A percentile compares a stretch with the other conserved stretches of the same genome.
Conservation (phyloP, 1,140 invertebrate genomes). For the Theocolax elegans region DNA sequence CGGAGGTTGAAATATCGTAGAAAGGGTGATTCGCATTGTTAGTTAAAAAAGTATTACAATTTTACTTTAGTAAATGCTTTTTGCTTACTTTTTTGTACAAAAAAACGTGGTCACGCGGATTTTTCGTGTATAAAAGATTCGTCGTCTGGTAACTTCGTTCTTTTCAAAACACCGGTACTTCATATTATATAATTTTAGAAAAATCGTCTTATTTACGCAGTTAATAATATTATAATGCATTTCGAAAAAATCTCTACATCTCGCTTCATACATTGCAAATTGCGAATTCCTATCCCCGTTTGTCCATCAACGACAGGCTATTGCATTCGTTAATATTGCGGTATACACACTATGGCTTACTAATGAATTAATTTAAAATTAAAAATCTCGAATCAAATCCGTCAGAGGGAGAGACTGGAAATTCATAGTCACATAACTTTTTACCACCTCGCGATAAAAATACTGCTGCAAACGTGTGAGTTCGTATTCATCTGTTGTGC, state of each 20-base stretch:
- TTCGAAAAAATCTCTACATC: conserved; percentile 28
- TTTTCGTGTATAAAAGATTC: conserved; percentile 32
- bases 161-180: conserved; percentile 22
- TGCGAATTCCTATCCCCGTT: conserved; percentile 33
- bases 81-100: conserved; percentile 28
- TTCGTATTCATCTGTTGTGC: conserved; percentile 6
- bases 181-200: conserved; percentile 19
- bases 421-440: conserved; percentile 32
- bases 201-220: conserved; percentile 12
- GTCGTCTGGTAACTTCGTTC: conserved; percentile 33
- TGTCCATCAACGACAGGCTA: conserved; percentile 48
- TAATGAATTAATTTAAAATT: conserved; percentile 53
- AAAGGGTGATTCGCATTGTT: conserved; percentile 19
- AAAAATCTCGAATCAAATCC: conserved; percentile 29
- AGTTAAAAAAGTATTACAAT: conserved; percentile 32
- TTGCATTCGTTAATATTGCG: conserved; percentile 60
- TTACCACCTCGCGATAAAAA: conserved; percentile 27
- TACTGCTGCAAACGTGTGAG: conserved; percentile 35
- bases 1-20: conserved; percentile 27
- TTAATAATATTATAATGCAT: conserved; percentile 32
- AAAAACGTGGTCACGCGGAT: conserved; percentile 17
- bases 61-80: conserved; percentile 24
- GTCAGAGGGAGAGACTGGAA: conserved; percentile 37
- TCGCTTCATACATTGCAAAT: conserved; percentile 27
- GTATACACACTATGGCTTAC: conserved; percentile 49